phyloP scores from a whole-genome alignment of 1,140 invertebrate species.

The Subanguina moxae region DNA sequence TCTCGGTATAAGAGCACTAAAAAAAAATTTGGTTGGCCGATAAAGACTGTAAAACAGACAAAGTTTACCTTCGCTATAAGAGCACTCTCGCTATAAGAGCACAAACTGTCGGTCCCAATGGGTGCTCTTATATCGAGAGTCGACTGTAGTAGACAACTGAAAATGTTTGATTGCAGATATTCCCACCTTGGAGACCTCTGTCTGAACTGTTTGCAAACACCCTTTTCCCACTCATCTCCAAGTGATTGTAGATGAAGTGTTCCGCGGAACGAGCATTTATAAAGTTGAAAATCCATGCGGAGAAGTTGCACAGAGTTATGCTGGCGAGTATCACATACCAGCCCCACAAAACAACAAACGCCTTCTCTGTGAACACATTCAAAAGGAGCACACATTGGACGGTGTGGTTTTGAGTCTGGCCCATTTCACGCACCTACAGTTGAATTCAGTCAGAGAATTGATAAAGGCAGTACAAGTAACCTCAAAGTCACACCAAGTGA shows the following conservation, averaged over 20 bases:
- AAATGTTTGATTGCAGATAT: too few species aligned
- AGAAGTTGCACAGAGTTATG: conserved; percentile 49
- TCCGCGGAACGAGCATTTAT: conserved; percentile 46
- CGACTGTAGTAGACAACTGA: too few species aligned
- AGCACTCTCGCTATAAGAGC: too few species aligned
- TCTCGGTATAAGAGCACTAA: too few species aligned
- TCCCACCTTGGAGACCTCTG: not conserved
- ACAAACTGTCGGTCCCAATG: too few species aligned
- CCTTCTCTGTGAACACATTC: conserved; percentile 46
- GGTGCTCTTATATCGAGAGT: too few species aligned
- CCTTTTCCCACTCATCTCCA: conserved; percentile 52
- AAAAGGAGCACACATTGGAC: conserved; percentile 48
- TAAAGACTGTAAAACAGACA: too few species aligned
- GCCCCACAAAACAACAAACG: conserved; percentile 54
- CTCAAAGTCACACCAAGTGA: conserved; percentile 64
- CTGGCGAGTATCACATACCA: conserved; percentile 47
- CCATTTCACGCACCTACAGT: conserved; percentile 53
- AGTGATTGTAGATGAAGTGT: conserved; percentile 54
- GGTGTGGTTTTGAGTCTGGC: conserved; percentile 54
- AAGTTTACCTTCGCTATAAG: too few species aligned
- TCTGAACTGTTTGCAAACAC: conserved; percentile 34
- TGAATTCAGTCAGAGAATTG: not conserved
- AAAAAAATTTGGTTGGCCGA: too few species aligned
- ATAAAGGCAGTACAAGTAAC: conserved; percentile 48
- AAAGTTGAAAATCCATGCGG: conserved; percentile 48